Conservation (phyloP, 2,113 vertebrate genomes). For the Takifugu flavidus region DNA sequence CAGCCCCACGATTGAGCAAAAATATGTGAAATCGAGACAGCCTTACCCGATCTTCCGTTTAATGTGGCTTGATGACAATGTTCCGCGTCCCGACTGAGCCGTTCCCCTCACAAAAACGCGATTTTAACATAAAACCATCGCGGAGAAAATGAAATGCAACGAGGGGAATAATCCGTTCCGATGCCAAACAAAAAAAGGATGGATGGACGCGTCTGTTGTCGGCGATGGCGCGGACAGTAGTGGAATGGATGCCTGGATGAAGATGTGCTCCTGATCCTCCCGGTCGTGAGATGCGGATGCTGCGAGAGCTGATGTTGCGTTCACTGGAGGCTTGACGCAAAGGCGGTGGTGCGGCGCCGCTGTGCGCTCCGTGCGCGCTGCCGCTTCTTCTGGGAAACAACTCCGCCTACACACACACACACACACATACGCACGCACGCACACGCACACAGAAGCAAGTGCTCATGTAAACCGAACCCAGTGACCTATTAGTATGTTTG, state of each 20-base stretch:
- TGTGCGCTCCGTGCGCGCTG: slow-evolving; percentile 53
- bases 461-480: slow-evolving; percentile 17
- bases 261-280: slow-evolving; percentile 67
- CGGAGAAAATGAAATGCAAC: slow-evolving; percentile 17
- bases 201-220: slow-evolving; percentile 43
- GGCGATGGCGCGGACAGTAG: slow-evolving; percentile 48
- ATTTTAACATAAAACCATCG: slow-evolving; percentile 48
- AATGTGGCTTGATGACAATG: slow-evolving; percentile 20
- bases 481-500: slow-evolving; percentile 12
- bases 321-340: slow-evolving; percentile 53
- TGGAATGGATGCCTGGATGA: slow-evolving; percentile 67
- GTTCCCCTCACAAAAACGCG: slow-evolving; percentile 10
- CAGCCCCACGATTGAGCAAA: not conserved
- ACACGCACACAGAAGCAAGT: not conserved
- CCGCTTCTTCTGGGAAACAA: slow-evolving; percentile 41
- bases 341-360: slow-evolving; percentile 70
- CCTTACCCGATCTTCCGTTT: slow-evolving; percentile 57
- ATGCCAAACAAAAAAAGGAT: slow-evolving; percentile 14
- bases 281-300: slow-evolving; percentile 61
- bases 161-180: slow-evolving; percentile 31
- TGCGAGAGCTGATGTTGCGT: slow-evolving; percentile 57
- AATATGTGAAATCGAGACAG: not conserved
- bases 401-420: slow-evolving; percentile 31
- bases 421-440: not conserved
- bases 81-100: slow-evolving; percentile 30